Evolutionary conservation across 1,140 invertebrate genomes (phyloP), one percentile per base, ranked within the genome.

Genomic region (Ooceraea biroi): DNA sequence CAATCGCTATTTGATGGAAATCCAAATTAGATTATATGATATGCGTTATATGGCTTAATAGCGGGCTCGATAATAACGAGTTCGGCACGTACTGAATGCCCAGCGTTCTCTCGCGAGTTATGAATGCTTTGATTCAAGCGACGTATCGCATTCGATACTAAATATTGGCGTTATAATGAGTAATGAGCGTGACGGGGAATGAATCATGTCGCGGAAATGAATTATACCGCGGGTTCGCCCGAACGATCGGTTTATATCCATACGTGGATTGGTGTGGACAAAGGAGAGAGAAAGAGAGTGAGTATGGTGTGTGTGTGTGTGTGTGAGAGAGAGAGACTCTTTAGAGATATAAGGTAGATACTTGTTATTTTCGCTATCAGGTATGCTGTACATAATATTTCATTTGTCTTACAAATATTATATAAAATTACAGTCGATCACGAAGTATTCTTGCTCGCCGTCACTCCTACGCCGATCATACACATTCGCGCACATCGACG

Each of bases 351-450:
- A 92, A 93, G 92, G 90, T 93, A 91, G 90, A 92, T 93, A 91
- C 91, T 93, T 93, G 92, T 93, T 93, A 93, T 94, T 93, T 93
- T 55, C 52, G 92, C 92, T 92, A 91, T 94, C 92, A 93, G 93
- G 92, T 93, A 93, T 93, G 88, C 92, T 94, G 93, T 94, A 94
- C 93, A 94, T 93, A 93, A 93, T 92, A 93, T 93, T 92, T 91
- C 88, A 87, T 93, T 93, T 93, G 91, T 91, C 92, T 94, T 94
- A 94, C 92, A 94, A 94, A 94, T 94, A 93, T 93, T 92, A 93
- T 94, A 94, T 94, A 94, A 94, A 94, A 94, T 94, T 94, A 94
- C 94, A 94, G 91, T 94, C 93, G 91, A 92, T 93, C 92, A 86
- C 91, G 90, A 90, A 93, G 87, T 87, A 90, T 73, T 69, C 88